Conservation (phyloP, 2,113 vertebrate species). For the Planiliza haematocheilus region DNA sequence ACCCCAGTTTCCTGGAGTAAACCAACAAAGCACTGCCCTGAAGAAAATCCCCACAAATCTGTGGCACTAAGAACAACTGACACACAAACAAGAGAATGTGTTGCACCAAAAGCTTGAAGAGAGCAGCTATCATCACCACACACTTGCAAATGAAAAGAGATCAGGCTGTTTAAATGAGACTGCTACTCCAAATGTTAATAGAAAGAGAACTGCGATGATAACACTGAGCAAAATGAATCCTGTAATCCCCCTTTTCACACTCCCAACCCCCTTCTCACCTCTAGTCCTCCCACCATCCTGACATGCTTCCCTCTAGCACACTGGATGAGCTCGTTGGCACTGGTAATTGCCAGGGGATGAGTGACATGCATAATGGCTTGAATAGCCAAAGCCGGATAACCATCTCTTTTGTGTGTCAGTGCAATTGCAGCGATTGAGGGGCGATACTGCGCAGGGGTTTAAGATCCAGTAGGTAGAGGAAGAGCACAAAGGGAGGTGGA, state of each 20-base stretch:
- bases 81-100: conserved; percentile 28
- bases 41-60: conserved; percentile 56
- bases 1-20: conserved; percentile 56
- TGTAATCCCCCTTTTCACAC: conserved; percentile 69
- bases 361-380: conserved; percentile 60
- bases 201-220: conserved; percentile 53
- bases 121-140: conserved; percentile 22
- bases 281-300: conserved; percentile 38
- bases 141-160: conserved; percentile 13
- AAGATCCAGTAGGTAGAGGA: conserved; percentile 22
- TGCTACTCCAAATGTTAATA: conserved; percentile 14
- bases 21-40: conserved; percentile 34
- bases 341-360: conserved; percentile 74
- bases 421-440: conserved; percentile 40
- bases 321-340: conserved; percentile 58
- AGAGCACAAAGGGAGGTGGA: conserved; percentile 40
- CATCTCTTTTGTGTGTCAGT: conserved; percentile 54
- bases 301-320: conserved; percentile 40
- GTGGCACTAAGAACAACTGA: conserved; percentile 27
- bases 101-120: conserved; percentile 19
- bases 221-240: conserved; percentile 48
- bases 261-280: conserved; percentile 56
- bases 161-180: conserved; percentile 21
- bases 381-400: conserved; percentile 61
- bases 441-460: conserved; percentile 2